A percentile compares a stretch with the other conserved stretches of the same genome.
These are phyloP conservation scores for Pseudonaja textilis DNA, from an alignment of 2,113 vertebrate species.

Conservation along the genomic window DNA sequence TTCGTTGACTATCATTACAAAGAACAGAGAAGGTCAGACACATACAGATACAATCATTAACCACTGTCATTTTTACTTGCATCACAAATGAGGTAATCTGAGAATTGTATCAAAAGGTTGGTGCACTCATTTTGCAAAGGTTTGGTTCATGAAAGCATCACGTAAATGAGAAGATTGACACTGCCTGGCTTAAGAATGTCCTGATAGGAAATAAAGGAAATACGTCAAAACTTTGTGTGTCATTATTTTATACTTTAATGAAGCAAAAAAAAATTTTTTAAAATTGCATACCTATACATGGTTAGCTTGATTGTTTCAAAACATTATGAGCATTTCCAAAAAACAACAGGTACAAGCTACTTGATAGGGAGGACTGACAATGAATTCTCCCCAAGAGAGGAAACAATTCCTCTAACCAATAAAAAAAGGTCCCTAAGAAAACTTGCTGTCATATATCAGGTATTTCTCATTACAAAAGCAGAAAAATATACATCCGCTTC, in stretches of 20 bases:
- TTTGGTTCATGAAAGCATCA: not conserved
- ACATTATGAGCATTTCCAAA: constrained; percentile 58
- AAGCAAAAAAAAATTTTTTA: constrained; percentile 44
- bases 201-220: not conserved
- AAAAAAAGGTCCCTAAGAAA: constrained; percentile 59
- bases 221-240: constrained; percentile 20
- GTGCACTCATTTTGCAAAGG: constrained; percentile 12
- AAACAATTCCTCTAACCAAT: constrained; percentile 61
- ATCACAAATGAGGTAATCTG: not conserved
- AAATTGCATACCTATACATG: constrained; percentile 51
- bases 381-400: constrained; percentile 54
- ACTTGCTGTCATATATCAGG: constrained; percentile 59
- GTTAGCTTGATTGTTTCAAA: constrained; percentile 42
- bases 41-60: not conserved
- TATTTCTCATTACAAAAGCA: constrained; percentile 60
- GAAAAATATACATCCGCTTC: constrained; percentile 50
- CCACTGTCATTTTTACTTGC: not conserved
- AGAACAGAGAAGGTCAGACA: not conserved
- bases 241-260: constrained; percentile 38
- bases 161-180: not conserved
- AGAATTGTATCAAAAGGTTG: constrained; percentile 9
- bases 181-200: not conserved
- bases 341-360: constrained; percentile 52
- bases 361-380: constrained; percentile 55
- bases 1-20: not conserved